Evolutionary conservation across 2,888 invertebrate species (phyloP).

Genomic region (Drosophila dives): DNA sequence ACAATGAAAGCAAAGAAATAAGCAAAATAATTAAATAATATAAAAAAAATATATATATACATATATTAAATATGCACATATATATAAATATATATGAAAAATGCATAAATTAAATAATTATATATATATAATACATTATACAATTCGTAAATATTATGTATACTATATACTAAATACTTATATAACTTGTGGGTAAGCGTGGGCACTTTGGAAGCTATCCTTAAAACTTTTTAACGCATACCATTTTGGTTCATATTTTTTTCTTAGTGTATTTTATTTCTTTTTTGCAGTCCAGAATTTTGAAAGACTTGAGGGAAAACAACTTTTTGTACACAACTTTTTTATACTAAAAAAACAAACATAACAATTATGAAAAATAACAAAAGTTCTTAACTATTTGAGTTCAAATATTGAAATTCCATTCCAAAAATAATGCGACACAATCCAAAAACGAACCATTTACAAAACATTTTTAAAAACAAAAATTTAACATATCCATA

Average conservation of each 20-base stretch:
- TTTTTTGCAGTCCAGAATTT: constrained; percentile 1
- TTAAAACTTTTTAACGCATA: constrained; percentile 19
- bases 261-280: not conserved
- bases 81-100: not conserved
- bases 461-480: constrained; percentile 18
- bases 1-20: constrained; percentile 10
- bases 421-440: constrained; percentile 43
- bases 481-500: constrained; percentile 52
- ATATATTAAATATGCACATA: constrained; percentile 19
- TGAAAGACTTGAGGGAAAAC: constrained; percentile 17
- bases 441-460: constrained; percentile 32
- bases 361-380: not conserved
- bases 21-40: constrained; percentile 27
- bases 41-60: constrained; percentile 16
- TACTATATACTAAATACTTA: constrained; percentile 22
- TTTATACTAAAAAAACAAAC: constrained; percentile 8
- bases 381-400: constrained; percentile 4
- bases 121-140: not conserved
- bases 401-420: constrained; percentile 35
- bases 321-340: constrained; percentile 35
- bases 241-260: not conserved
- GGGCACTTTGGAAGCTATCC: constrained; percentile 31
- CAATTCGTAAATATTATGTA: constrained; percentile 17
- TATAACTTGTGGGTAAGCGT: constrained; percentile 17
- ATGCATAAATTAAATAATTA: not conserved